A percentile compares a stretch with the other conserved stretches of the same genome.
Evolutionary conservation across 2,113 vertebrate species (phyloP).

Genomic region (Pseudorectes ferrugineus): DNA sequence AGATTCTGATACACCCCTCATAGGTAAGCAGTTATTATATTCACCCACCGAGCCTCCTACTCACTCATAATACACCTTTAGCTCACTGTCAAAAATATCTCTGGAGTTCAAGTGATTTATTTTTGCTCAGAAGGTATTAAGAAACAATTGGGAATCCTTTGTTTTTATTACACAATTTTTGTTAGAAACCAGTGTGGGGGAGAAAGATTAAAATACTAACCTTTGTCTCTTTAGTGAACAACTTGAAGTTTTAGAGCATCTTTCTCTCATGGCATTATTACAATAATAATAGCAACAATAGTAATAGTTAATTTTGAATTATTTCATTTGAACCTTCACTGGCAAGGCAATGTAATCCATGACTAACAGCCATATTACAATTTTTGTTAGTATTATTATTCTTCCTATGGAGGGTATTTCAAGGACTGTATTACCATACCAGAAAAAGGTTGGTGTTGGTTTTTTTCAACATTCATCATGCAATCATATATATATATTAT

Average conservation of each 20-base stretch:
- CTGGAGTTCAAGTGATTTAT: slow-evolving; percentile 23
- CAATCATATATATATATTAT: neutral
- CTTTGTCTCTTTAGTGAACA: neutral
- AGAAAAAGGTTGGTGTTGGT: neutral
- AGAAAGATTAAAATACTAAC: neutral
- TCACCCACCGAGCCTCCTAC: neutral
- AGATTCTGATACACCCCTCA: neutral
- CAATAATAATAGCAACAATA: neutral
- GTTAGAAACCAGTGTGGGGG: neutral
- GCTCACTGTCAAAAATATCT: slow-evolving; percentile 23
- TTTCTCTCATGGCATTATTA: neutral
- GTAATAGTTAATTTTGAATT: neutral
- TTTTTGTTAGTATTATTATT: neutral
- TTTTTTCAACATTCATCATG: neutral
- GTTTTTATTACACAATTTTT: slow-evolving; percentile 2
- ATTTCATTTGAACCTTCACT: neutral
- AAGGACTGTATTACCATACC: neutral
- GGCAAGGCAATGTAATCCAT: neutral
- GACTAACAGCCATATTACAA: neutral
- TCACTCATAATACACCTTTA: neutral
- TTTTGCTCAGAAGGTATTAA: slow-evolving; percentile 6
- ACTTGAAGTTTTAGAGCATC: neutral
- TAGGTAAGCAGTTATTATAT: neutral
- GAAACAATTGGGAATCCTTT: slow-evolving; percentile 9
- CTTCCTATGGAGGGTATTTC: neutral